Base-by-base conservation (phyloP, 2,113 vertebrate genomes). In the Corythornis cristatus region DNA sequence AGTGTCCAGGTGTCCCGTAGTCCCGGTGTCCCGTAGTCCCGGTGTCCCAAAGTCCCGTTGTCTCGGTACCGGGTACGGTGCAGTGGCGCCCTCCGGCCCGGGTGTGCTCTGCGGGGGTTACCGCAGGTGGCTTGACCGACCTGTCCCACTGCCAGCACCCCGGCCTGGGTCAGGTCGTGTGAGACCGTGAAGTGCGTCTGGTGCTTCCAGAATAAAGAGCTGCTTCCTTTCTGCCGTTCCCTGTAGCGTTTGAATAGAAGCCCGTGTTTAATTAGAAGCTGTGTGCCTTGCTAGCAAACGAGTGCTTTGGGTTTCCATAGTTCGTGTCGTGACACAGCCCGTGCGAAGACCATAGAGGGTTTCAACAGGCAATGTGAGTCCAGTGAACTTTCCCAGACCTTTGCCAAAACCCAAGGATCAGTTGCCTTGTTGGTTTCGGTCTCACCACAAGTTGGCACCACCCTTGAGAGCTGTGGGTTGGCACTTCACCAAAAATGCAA, bases 231-330 rank as follows among this genome's bases (percentile, higher is more conserved):
- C 11, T 4, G 22, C 1, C 10, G 0, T 50, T 76, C 9, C 13
- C 46, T 4, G 25, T 31, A 0, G 43, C 2, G 75, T 23, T 48
- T 20, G 28, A 13, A 45, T 23, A 3, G 18, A 2, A 20, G 31
- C 1, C 1, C 28, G 4, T 6, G 35, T 6, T 0, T 33, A 5
- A 9, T 46, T 8, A 29, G 22, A 1, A 10, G 15, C 5, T 4
- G 20, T 5, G 0, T 11, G 58, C 25, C 22, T 56, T 25, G 45
- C 72, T 40, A 10, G 12, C 17, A 1, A 11, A 42, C 3, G 43
- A 31, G 25, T 20, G 83, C 7, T 35, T 56, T 25, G 48, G 19
- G 5, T 51, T 61, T 8, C 43, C 11, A 0, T 25, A 60, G 17
- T 26, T 54, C 48, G 2, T 31, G 9, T 5, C 33, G 28, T 45